Conservation (phyloP, 2,113 vertebrate genomes). For the Hiodon tergisus region DNA sequence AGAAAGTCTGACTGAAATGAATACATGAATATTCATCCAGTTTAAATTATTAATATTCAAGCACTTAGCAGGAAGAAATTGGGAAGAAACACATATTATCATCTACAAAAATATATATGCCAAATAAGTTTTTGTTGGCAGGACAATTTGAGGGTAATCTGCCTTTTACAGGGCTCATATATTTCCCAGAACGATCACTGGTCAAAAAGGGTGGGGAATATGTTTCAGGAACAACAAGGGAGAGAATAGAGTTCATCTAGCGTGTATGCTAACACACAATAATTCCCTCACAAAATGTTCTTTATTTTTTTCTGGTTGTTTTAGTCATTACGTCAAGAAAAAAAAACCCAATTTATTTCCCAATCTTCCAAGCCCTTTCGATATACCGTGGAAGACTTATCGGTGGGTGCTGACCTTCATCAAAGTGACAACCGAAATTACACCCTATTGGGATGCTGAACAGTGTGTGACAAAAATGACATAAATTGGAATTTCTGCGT, state of each 20-base stretch:
- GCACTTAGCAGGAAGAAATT: background rate
- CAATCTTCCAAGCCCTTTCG: conserved; percentile 68
- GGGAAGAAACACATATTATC: background rate
- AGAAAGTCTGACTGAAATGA: conserved; percentile 11
- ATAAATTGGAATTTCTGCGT: conserved; percentile 43
- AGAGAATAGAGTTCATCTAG: background rate
- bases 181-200: too few species aligned
- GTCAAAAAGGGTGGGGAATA: too few species aligned
- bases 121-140: background rate
- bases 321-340: conserved; percentile 5
- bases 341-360: conserved; percentile 57
- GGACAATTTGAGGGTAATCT: conserved; percentile 8
- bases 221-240: too few species aligned
- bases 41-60: conserved; percentile 4
- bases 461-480: conserved; percentile 65
- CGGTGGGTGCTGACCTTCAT: conserved; percentile 80
- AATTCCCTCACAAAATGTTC: background rate
- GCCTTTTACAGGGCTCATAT: too few species aligned
- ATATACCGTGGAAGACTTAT: conserved; percentile 77
- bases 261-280: conserved; percentile 10
- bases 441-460: conserved; percentile 75
- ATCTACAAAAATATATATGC: conserved; percentile 11
- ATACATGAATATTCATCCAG: conserved; percentile 16
- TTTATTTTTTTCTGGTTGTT: conserved; percentile 5
- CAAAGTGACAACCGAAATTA: conserved; percentile 74